phyloP scores from a whole-genome alignment of 1,140 invertebrate species.

The Drosophila novamexicana region DNA sequence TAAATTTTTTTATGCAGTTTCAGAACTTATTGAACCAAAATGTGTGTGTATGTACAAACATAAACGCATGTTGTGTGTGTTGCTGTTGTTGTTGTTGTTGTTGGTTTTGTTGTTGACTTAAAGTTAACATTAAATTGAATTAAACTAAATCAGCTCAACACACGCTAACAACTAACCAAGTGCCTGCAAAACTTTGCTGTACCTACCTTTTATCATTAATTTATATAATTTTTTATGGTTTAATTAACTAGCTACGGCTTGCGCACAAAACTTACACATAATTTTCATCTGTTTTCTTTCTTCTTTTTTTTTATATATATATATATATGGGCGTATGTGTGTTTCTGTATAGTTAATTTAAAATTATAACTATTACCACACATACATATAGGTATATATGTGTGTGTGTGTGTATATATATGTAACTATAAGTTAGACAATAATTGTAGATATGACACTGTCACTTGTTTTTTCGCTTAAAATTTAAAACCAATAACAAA shows the following conservation, averaged over 20 bases:
- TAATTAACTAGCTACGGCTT: slow-evolving; percentile 52
- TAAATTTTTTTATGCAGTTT: slow-evolving; percentile 20
- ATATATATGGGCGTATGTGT: slow-evolving; percentile 4
- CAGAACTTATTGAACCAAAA: slow-evolving; percentile 58
- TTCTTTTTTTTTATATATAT: too few relatives aligned
- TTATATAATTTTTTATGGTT: neutral
- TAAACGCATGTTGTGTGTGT: slow-evolving; percentile 23
- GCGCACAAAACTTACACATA: slow-evolving; percentile 3
- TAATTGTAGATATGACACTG: slow-evolving; percentile 82
- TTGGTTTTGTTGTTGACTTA: slow-evolving; percentile 47
- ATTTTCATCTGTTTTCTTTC: neutral
- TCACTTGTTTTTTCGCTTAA: slow-evolving; percentile 67
- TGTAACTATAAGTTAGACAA: slow-evolving; percentile 59
- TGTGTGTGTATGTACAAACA: slow-evolving; percentile 31
- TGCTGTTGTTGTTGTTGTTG: slow-evolving; percentile 15
- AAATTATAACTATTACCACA: slow-evolving; percentile 67
- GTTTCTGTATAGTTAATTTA: slow-evolving; percentile 45
- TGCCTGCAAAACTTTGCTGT: slow-evolving; percentile 26
- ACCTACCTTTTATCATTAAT: neutral
- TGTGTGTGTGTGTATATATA: slow-evolving; percentile 14
- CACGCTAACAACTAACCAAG: slow-evolving; percentile 50
- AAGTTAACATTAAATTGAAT: slow-evolving; percentile 67
- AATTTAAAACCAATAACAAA: slow-evolving; percentile 68
- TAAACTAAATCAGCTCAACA: slow-evolving; percentile 79
- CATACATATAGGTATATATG: slow-evolving; percentile 38